Conservation (phyloP, 30 jellyfish, hydroid and myxozoan genomes). For the Cassiopea andromeda region DNA sequence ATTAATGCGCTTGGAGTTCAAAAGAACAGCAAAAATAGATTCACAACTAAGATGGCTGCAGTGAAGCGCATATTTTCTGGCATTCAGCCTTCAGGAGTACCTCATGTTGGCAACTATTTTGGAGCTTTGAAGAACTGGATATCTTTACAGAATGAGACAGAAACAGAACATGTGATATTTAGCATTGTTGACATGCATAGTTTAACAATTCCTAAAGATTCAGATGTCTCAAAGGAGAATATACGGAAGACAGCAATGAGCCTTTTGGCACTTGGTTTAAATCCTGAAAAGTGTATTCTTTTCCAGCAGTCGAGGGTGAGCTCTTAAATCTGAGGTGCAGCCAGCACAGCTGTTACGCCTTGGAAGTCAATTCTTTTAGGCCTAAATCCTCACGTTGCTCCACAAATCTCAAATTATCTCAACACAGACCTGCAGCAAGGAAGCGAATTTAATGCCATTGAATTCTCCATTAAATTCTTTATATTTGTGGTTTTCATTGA, state of each 20-base stretch:
- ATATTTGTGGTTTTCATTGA: no score
- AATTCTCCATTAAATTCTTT: no score
- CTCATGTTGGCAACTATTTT: slow-evolving; percentile 91
- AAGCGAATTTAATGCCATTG: no score
- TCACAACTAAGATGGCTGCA: slow-evolving; percentile 15
- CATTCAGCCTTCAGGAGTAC: slow-evolving; percentile 96
- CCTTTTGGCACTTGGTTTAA: slow-evolving; percentile 83
- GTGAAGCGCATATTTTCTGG: slow-evolving; percentile 83
- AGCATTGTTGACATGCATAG: slow-evolving; percentile 90
- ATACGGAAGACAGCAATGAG: slow-evolving; percentile 65
- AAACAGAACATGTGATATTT: slow-evolving; percentile 57
- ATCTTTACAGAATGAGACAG: slow-evolving; percentile 54
- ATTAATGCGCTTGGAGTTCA: no score
- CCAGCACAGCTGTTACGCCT: no score
- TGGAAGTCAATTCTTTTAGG: no score
- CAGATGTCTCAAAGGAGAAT: slow-evolving; percentile 38
- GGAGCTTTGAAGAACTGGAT: slow-evolving; percentile 93
- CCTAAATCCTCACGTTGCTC: no score
- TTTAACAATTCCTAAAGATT: slow-evolving; percentile 68
- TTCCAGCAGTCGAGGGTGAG: slow-evolving; percentile 92
- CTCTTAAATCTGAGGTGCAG: not conserved
- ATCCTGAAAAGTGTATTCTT: slow-evolving; percentile 71
- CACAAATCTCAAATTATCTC: no score
- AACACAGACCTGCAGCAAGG: no score
- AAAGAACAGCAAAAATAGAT: not conserved